Conservation (phyloP, 2,113 vertebrate genomes). For the Dasyornis broadbenti region DNA sequence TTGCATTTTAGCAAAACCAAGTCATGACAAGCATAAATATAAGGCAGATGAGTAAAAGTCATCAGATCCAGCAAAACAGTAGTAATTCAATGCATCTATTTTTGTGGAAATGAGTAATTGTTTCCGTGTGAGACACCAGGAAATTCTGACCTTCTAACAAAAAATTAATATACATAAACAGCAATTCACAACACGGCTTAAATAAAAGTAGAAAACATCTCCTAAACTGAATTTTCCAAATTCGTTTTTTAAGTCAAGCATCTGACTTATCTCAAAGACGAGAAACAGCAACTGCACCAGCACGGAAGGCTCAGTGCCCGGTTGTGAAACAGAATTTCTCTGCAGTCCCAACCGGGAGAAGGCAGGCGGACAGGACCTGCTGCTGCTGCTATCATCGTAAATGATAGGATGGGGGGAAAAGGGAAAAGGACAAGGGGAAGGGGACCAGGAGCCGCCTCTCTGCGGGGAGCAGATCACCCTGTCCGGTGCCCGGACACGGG, state of each 20-base stretch:
- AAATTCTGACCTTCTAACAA: neutral
- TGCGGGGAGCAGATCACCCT: accelerated
- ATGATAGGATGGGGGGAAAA: neutral
- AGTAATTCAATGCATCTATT: neutral
- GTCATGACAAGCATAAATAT: neutral
- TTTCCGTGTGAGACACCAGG: neutral
- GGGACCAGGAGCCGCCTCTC: accelerated
- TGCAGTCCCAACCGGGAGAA: conserved; percentile 11
- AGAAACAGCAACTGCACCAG: neutral
- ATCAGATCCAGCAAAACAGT: neutral
- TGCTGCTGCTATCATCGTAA: accelerated
- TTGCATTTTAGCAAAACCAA: neutral
- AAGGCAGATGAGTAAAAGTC: neutral
- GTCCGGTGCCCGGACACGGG: accelerated
- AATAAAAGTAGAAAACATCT: neutral
- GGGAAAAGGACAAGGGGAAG: neutral
- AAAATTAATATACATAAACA: accelerated
- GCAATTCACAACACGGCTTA: neutral
- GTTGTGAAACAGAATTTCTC: neutral
- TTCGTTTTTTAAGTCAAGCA: neutral
- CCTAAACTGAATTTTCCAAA: neutral
- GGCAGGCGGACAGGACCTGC: neutral
- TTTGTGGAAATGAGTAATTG: neutral
- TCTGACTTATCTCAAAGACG: accelerated
- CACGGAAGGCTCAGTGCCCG: accelerated